These are phyloP conservation scores for Anguilla marmorata DNA, from an alignment of 2,797 vertebrate species.

Conservation along the genomic window DNA sequence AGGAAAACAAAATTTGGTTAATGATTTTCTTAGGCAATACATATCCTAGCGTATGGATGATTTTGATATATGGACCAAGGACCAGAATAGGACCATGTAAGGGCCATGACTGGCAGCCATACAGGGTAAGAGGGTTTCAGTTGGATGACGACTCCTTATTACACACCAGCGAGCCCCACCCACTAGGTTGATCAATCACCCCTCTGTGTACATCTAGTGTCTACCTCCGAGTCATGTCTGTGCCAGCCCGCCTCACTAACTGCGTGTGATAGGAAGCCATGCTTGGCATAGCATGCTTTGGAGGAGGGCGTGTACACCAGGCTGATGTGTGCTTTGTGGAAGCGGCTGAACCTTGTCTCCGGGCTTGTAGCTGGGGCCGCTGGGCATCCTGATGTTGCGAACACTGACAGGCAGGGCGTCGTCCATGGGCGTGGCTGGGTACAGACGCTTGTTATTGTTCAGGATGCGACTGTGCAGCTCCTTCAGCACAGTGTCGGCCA, in stretches of 20 bases:
- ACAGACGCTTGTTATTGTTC: conserved; percentile 89
- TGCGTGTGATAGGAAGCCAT: neutral
- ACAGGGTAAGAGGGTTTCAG: neutral
- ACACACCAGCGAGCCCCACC: neutral
- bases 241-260: neutral
- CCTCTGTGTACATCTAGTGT: neutral
- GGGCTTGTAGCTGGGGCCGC: conserved; percentile 85
- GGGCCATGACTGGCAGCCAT: neutral
- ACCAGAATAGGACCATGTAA: neutral
- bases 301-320: too few species aligned
- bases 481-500: conserved; percentile 85
- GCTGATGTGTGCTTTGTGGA: neutral
- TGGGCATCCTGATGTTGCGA: conserved; percentile 87
- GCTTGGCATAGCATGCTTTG: neutral
- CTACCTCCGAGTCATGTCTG: neutral
- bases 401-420: conserved; percentile 83
- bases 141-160: neutral
- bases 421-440: conserved; percentile 80
- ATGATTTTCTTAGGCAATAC: too few species aligned
- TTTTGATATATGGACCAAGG: too few species aligned
- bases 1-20: neutral
- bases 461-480: conserved; percentile 84
- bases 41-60: too few species aligned
- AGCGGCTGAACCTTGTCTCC: conserved; percentile 85
- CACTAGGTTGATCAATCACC: neutral